phyloP scores from a whole-genome alignment of 2,888 invertebrate genomes.

The Magallana nippona region DNA sequence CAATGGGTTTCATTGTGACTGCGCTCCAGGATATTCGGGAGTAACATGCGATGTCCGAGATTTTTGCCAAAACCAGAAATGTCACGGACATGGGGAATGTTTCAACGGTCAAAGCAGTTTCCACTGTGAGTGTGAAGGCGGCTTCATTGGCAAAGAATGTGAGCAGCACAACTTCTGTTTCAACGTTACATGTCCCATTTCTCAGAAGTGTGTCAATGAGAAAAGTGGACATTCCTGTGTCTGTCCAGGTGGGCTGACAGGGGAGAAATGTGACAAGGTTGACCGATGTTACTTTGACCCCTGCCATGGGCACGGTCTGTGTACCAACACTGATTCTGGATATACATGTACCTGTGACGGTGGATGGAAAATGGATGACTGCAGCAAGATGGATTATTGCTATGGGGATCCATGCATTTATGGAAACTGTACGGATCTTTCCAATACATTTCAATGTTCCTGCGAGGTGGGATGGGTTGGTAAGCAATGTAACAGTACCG shows the following conservation, averaged over 20 bases:
- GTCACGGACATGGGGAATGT: slow-evolving; percentile 39
- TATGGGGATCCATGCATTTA: not conserved
- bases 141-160: not conserved
- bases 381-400: slow-evolving; percentile 1
- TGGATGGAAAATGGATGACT: not conserved
- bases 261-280: not conserved
- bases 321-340: not conserved
- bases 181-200: not conserved
- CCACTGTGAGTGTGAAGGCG: not conserved
- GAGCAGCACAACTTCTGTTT: not conserved
- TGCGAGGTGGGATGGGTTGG: slow-evolving; percentile 31
- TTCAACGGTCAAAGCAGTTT: not conserved
- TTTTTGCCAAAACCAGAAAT: slow-evolving; percentile 34
- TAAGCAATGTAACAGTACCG: not conserved
- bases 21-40: slow-evolving; percentile 34
- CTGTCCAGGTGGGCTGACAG: slow-evolving; percentile 1
- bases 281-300: slow-evolving; percentile 1
- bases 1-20: slow-evolving; percentile 28
- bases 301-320: not conserved
- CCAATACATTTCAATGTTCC: not conserved
- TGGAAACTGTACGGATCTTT: not conserved
- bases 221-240: slow-evolving; percentile 2
- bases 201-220: not conserved
- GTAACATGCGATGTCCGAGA: slow-evolving; percentile 17
- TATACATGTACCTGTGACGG: slow-evolving; percentile 2